Evolutionary conservation across 2,888 invertebrate species (phyloP).

Genomic region (Carterocephalus palaemon): DNA sequence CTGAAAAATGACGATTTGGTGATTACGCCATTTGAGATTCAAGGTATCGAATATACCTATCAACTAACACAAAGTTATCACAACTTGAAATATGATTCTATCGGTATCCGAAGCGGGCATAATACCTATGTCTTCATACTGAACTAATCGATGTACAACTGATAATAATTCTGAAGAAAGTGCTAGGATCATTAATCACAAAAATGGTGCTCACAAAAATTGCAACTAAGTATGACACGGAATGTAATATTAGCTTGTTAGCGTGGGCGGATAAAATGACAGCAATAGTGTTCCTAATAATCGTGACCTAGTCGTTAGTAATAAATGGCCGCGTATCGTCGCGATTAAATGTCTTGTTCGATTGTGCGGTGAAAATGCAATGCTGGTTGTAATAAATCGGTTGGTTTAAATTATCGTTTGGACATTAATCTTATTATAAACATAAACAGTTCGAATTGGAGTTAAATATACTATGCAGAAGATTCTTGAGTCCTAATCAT

Average conservation of each 20-base stretch:
- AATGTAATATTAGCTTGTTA: slow-evolving; percentile 15
- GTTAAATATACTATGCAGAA: too few relatives aligned
- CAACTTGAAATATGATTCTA: too few relatives aligned
- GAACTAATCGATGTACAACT: slow-evolving; percentile 11
- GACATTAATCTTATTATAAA: too few relatives aligned
- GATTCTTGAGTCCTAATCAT: too few relatives aligned
- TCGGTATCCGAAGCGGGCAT: slow-evolving; percentile 1
- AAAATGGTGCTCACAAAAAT: slow-evolving; percentile 10
- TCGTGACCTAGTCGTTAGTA: slow-evolving; percentile 29
- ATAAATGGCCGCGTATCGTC: slow-evolving; percentile 27
- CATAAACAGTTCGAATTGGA: too few relatives aligned
- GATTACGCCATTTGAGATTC: too few relatives aligned
- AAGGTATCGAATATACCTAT: too few relatives aligned
- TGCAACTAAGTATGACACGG: not conserved
- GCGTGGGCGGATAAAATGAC: slow-evolving; percentile 33
- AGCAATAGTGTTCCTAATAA: slow-evolving; percentile 28
- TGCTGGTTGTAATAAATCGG: too few relatives aligned
- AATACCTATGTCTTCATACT: not conserved
- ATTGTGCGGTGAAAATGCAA: too few relatives aligned
- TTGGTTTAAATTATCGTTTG: too few relatives aligned
- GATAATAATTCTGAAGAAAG: slow-evolving; percentile 10
- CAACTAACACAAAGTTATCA: too few relatives aligned
- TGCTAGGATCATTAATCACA: slow-evolving; percentile 12
- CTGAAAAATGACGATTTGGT: too few relatives aligned
- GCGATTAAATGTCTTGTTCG: slow-evolving; percentile 31